phyloP scores from a whole-genome alignment of 2,797 vertebrate genomes.

The Phrynocephalus guinanensis region DNA sequence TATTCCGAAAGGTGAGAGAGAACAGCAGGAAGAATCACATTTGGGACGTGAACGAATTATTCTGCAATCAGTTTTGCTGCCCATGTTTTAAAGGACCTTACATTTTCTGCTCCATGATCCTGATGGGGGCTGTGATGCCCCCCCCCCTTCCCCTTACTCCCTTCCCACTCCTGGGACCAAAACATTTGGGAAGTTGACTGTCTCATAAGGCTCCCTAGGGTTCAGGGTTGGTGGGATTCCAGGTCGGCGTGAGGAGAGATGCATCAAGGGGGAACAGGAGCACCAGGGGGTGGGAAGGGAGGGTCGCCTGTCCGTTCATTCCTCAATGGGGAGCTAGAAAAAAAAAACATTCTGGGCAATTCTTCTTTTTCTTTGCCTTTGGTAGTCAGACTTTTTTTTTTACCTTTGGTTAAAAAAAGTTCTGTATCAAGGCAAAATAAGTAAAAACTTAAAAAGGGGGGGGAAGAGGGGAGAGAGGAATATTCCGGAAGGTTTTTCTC shows the following conservation, averaged over 20 bases:
- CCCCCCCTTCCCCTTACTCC: conserved; percentile 18
- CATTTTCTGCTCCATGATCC: too few species aligned
- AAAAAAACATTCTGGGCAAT: conserved; percentile 63
- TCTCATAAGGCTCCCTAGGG: conserved; percentile 82
- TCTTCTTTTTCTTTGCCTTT: conserved; percentile 65
- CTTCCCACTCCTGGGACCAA: background rate
- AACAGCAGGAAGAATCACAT: too few species aligned
- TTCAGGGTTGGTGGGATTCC: conserved; percentile 69
- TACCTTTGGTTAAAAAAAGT: conserved; percentile 15
- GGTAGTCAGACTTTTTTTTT: conserved; percentile 25
- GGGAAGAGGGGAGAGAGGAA: conserved; percentile 37
- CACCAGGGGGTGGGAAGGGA: background rate
- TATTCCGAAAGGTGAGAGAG: too few species aligned
- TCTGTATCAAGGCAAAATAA: conserved; percentile 23
- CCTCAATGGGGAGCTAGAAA: conserved; percentile 31
- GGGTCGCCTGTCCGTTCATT: conserved; percentile 80
- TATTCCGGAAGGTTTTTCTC: conserved; percentile 29
- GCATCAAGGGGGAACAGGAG: conserved; percentile 59
- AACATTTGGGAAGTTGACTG: conserved; percentile 47
- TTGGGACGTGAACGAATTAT: too few species aligned
- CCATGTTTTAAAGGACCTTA: too few species aligned
- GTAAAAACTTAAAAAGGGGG: conserved; percentile 58
- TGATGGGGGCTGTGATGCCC: background rate
- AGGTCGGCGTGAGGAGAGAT: conserved; percentile 72
- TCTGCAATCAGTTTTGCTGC: too few species aligned